These are phyloP conservation scores for Phodopus roborovskii DNA, from an alignment of 2,113 vertebrate genomes.

Conservation along the genomic window DNA sequence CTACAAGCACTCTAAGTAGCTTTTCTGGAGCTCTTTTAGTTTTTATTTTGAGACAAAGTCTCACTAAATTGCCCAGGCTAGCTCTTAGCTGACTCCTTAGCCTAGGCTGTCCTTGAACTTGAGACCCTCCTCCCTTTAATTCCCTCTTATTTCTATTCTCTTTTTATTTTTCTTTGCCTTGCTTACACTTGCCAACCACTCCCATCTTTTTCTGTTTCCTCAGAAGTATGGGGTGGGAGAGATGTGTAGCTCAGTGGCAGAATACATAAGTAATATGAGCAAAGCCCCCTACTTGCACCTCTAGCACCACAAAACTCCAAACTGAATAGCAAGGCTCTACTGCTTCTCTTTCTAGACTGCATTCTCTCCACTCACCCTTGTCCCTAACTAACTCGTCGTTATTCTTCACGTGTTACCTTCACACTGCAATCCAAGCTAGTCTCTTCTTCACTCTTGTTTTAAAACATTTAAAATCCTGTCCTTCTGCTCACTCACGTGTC, in stretches of 20 bases:
- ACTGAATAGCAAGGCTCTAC: background rate
- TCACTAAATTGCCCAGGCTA: background rate
- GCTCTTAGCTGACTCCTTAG: background rate
- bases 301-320: background rate
- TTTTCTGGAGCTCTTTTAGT: background rate
- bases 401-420: background rate
- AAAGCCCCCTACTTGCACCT: background rate
- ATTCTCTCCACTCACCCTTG: background rate
- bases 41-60: background rate
- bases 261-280: background rate
- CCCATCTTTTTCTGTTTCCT: background rate
- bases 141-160: background rate
- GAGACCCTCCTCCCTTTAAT: background rate
- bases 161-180: background rate
- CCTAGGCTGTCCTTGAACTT: background rate
- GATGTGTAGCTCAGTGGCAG: background rate
- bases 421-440: background rate
- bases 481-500: background rate
- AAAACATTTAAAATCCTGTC: background rate
- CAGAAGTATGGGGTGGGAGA: background rate
- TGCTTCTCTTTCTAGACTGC: background rate
- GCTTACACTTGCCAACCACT: background rate
- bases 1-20: background rate
- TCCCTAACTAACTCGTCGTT: background rate
- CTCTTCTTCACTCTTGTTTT: background rate